Evolutionary conservation across 2,797 vertebrate species (phyloP).

Genomic region (Crocodylus rhombifer): DNA sequence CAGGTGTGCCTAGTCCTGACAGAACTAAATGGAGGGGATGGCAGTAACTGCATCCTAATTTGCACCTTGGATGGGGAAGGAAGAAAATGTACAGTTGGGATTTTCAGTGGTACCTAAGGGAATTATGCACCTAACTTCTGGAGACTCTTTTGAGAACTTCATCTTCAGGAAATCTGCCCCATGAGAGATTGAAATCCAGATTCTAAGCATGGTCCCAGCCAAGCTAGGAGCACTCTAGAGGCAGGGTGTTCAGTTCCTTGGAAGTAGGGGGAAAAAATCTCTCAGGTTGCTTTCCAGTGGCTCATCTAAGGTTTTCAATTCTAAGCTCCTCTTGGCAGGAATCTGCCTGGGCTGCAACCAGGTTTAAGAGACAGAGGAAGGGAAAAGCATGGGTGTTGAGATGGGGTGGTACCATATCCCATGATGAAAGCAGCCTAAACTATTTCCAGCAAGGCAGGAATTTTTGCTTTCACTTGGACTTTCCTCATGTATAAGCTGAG

Average conservation of each 20-base stretch:
- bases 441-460: neutral
- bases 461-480: neutral
- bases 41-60: neutral
- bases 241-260: neutral
- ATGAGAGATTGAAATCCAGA: neutral
- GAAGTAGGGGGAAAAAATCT: neutral
- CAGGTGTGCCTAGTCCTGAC: neutral
- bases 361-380: too few species aligned
- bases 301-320: neutral
- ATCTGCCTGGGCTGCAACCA: neutral
- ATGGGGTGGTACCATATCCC: neutral
- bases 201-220: neutral
- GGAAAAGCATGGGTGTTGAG: too few species aligned
- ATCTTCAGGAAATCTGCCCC: neutral
- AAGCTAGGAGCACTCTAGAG: neutral
- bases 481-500: neutral
- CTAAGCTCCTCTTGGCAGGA: neutral
- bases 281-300: neutral
- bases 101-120: neutral
- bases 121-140: neutral
- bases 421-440: neutral
- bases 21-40: conserved; percentile 20
- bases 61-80: neutral
- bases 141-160: neutral
- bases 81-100: neutral